Evolutionary conservation across 2,888 invertebrate species (phyloP).

Genomic region (Proisotoma minuta): DNA sequence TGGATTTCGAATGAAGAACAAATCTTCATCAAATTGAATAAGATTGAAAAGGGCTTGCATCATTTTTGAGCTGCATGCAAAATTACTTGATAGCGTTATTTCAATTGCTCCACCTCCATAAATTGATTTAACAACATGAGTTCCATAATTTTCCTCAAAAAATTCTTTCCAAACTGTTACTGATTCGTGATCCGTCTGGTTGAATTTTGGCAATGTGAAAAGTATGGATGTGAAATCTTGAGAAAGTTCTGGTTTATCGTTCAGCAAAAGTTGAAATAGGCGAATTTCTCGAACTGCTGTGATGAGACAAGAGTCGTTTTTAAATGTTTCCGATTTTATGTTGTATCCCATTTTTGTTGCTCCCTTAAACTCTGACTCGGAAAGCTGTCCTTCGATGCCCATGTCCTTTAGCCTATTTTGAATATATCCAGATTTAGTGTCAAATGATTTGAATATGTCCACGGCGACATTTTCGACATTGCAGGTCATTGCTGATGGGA

Average conservation of each 20-base stretch:
- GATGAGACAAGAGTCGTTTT: slow-evolving; percentile 9
- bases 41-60: neutral
- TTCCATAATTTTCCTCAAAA: slow-evolving; percentile 21
- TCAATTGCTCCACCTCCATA: slow-evolving; percentile 17
- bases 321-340: slow-evolving; percentile 1
- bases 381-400: slow-evolving; percentile 17
- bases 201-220: neutral
- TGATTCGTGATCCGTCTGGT: slow-evolving; percentile 9
- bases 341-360: slow-evolving; percentile 11
- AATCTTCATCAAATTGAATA: slow-evolving; percentile 8
- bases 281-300: slow-evolving; percentile 20
- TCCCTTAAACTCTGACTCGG: neutral
- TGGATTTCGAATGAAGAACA: neutral
- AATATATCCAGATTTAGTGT: slow-evolving; percentile 9
- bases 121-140: slow-evolving; percentile 19
- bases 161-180: slow-evolving; percentile 16
- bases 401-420: slow-evolving; percentile 1
- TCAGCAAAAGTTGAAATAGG: slow-evolving; percentile 22
- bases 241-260: slow-evolving; percentile 17
- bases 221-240: neutral
- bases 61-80: neutral
- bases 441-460: slow-evolving; percentile 7
- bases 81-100: neutral
- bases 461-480: neutral
- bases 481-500: slow-evolving; percentile 17